phyloP scores from a whole-genome alignment of 2,888 invertebrate species.

The Xestia rhomboidea region DNA sequence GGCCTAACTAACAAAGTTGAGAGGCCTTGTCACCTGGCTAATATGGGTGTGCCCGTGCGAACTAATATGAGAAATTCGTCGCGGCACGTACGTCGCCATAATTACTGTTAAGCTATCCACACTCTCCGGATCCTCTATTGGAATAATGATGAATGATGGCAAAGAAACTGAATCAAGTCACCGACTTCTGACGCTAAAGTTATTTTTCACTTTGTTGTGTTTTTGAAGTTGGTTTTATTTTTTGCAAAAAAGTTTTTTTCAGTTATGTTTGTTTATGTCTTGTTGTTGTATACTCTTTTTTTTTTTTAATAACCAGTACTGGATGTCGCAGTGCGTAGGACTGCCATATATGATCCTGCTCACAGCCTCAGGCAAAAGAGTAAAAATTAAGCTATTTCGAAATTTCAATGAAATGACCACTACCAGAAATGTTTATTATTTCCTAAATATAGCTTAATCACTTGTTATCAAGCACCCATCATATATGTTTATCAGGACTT shows the following conservation, averaged over 20 bases:
- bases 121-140: conserved; percentile 77
- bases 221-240: too few species aligned
- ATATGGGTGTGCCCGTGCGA: conserved; percentile 35
- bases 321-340: background rate
- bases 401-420: background rate
- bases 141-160: conserved; percentile 86
- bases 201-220: too few species aligned
- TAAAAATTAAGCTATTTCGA: background rate
- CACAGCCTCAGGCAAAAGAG: background rate
- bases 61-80: conserved; percentile 57
- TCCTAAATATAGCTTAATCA: background rate
- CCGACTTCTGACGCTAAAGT: too few species aligned
- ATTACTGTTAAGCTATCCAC: conserved; percentile 78
- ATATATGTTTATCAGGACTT: conserved; percentile 13
- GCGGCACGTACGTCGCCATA: conserved; percentile 68
- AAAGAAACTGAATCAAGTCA: too few species aligned
- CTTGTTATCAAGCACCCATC: conserved; percentile 16
- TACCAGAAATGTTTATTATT: background rate
- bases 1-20: background rate
- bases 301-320: background rate
- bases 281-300: background rate
- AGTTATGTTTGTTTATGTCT: background rate
- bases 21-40: conserved; percentile 19
- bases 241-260: too few species aligned
- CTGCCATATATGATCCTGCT: background rate